Conservation (phyloP, 1,140 invertebrate species). For the Thaumetopoea pityocampa region DNA sequence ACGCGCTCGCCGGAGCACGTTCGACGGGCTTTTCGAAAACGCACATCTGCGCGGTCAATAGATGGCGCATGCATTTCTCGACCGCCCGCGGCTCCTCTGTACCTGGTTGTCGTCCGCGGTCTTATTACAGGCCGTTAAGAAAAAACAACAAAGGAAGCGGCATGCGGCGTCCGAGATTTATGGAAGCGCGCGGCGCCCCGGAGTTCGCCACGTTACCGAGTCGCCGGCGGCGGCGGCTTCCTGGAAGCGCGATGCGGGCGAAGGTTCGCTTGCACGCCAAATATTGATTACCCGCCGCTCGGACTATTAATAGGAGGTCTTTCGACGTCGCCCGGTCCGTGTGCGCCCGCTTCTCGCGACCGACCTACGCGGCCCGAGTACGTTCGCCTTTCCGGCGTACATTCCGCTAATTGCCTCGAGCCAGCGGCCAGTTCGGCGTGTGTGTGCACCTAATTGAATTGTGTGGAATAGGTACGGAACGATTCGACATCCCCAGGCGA, state of each 20-base stretch:
- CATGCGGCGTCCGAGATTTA: conserved; percentile 51
- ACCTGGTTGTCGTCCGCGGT: conserved; percentile 66
- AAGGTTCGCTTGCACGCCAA: conserved; percentile 38
- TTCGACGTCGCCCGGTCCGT: conserved; percentile 26
- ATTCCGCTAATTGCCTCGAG: conserved; percentile 54
- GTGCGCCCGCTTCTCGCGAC: conserved; percentile 26
- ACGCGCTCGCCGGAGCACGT: conserved; percentile 14
- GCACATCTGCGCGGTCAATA: conserved; percentile 48
- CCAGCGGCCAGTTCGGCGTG: conserved; percentile 19
- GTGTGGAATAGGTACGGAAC: conserved; percentile 7
- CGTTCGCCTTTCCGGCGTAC: conserved; percentile 49
- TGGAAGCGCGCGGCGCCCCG: conserved; percentile 59
- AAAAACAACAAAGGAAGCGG: conserved; percentile 59
- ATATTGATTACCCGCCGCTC: conserved; percentile 54
- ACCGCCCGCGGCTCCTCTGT: conserved; percentile 31
- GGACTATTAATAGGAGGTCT: conserved; percentile 50
- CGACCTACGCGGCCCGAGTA: conserved; percentile 25
- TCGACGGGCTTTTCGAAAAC: conserved; percentile 31
- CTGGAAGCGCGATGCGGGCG: conserved; percentile 51
- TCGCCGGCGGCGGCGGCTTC: conserved; percentile 32
- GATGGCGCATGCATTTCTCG: conserved; percentile 41
- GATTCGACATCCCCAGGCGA: conserved; percentile 4
- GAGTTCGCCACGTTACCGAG: conserved; percentile 33
- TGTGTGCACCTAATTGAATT: conserved; percentile 11
- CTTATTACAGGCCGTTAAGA: conserved; percentile 58